These are phyloP conservation scores for Papilio helenus DNA, from an alignment of 1,140 invertebrate species.

Conservation along the genomic window DNA sequence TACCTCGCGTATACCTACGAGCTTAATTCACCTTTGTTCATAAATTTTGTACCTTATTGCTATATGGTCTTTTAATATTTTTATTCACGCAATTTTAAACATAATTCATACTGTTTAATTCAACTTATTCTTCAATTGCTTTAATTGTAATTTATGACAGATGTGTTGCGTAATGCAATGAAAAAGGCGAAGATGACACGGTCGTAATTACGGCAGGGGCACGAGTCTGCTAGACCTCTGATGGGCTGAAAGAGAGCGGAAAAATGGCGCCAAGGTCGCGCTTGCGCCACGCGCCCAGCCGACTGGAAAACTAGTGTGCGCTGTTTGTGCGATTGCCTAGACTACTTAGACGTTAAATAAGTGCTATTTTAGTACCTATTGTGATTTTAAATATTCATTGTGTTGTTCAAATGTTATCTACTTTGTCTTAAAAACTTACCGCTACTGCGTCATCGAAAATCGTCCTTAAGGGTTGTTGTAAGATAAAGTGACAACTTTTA, in stretches of 20 bases:
- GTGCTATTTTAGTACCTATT: conserved; percentile 21
- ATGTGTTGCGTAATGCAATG: conserved; percentile 16
- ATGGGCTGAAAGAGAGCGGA: conserved; percentile 79
- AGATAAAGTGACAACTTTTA: too few relatives aligned
- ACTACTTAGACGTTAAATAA: conserved; percentile 15
- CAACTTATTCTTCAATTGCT: too few relatives aligned
- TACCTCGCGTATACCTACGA: too few relatives aligned
- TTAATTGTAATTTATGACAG: too few relatives aligned
- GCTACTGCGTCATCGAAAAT: too few relatives aligned
- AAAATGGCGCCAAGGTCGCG: conserved; percentile 77
- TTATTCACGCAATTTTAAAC: too few relatives aligned
- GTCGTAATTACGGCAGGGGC: conserved; percentile 49
- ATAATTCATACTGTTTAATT: too few relatives aligned
- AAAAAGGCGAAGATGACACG: conserved; percentile 59
- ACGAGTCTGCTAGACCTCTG: conserved; percentile 64
- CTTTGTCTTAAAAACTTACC: too few relatives aligned
- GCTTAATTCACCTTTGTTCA: too few relatives aligned
- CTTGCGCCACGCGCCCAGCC: conserved; percentile 71
- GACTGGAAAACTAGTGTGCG: conserved; percentile 60
- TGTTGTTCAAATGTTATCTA: conserved; percentile 1
- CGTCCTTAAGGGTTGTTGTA: too few relatives aligned
- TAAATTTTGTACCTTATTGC: too few relatives aligned
- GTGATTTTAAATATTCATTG: conserved; percentile 7
- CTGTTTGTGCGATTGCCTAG: conserved; percentile 23
- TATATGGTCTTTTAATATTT: too few relatives aligned